Evolutionary conservation across 2,888 invertebrate species (phyloP).

Genomic region (Dolomedes plantarius): DNA sequence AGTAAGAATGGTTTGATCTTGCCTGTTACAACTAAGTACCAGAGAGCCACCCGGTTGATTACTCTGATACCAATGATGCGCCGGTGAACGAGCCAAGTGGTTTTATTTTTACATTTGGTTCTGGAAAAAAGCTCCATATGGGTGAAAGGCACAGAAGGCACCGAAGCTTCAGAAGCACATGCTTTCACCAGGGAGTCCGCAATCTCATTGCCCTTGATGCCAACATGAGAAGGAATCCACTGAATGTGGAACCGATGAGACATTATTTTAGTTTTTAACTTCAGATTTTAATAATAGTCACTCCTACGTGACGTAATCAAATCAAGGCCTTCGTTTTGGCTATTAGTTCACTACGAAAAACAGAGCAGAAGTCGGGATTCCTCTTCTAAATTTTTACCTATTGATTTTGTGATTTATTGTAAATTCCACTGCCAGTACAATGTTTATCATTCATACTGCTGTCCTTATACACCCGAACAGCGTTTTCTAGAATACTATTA

Average conservation of each 20-base stretch:
- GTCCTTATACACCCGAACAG: background rate
- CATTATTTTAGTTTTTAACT: background rate
- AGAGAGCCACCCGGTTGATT: background rate
- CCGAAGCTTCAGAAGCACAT: background rate
- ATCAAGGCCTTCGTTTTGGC: background rate
- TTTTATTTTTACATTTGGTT: background rate
- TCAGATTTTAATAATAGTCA: background rate
- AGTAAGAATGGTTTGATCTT: background rate
- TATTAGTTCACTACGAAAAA: background rate
- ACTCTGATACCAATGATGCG: background rate
- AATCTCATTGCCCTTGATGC: background rate
- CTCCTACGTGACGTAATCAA: background rate
- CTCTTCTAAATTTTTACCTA: background rate
- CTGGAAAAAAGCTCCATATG: no score
- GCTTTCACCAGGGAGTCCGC: no score
- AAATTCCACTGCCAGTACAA: background rate
- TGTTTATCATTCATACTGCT: background rate
- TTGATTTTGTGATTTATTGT: background rate
- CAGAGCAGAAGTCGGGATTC: background rate
- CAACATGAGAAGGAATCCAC: background rate
- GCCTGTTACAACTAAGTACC: background rate
- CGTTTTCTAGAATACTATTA: background rate
- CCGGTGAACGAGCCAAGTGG: background rate
- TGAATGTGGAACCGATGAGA: background rate
- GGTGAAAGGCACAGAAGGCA: background rate